These are phyloP conservation scores for Formicarius rufipectus DNA, from an alignment of 2,113 vertebrate genomes.

Conservation along the genomic window DNA sequence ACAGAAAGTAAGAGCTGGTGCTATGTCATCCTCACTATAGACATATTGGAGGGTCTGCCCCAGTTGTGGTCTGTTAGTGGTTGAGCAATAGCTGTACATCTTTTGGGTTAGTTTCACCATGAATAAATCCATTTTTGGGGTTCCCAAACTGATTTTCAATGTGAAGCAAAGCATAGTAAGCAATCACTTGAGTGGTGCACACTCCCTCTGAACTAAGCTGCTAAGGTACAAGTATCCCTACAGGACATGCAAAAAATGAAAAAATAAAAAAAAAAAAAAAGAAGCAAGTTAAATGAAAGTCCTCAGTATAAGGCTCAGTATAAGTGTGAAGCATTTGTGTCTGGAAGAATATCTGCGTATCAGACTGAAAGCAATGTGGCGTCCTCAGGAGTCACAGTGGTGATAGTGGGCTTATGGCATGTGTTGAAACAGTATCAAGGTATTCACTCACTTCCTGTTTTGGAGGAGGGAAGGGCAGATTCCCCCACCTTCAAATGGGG, in stretches of 20 bases:
- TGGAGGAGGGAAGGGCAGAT: not conserved
- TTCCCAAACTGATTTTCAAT: not conserved
- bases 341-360: conserved; percentile 77
- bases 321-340: conserved; percentile 67
- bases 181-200: not conserved
- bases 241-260: not conserved
- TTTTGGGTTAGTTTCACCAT: not conserved
- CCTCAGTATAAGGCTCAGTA: conserved; percentile 66
- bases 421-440: conserved; percentile 75
- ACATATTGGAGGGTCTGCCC: not conserved
- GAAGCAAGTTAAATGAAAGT: conserved; percentile 79
- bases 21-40: no score
- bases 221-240: not conserved
- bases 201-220: not conserved
- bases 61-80: no score
- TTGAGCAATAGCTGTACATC: not conserved
- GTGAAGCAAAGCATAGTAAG: not conserved
- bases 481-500: not conserved
- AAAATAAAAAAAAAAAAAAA: conserved; percentile 56
- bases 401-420: conserved; percentile 72
- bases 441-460: not conserved
- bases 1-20: not conserved
- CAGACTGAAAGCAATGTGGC: not conserved
- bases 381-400: conserved; percentile 74
- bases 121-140: not conserved